Base-by-base conservation (phyloP, 2,113 vertebrate genomes). In the Aviceda subcristata region DNA sequence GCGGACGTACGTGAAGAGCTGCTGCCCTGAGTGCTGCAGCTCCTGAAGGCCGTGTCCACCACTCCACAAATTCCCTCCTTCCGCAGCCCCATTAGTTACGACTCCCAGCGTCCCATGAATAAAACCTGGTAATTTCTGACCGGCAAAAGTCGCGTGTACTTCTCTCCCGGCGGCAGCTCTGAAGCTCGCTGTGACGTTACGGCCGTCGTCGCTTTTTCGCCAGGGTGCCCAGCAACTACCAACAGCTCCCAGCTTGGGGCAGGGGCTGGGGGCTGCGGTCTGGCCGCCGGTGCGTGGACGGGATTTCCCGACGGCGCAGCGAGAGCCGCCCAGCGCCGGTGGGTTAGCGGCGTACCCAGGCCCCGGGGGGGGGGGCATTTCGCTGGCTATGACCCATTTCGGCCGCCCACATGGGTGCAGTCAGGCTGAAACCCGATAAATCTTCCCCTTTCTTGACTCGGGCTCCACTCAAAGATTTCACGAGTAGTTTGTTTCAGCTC, bases 201-300 rank as follows among this genome's bases (percentile, higher is more conserved):
- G 4, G 1, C 0, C 16, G 3, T n/a, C 13, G 36, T 30, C 69
- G 11, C 39, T 34, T 43, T 8, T 29, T 20, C 30, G 19, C 4
- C 67, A 14, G 19, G 24, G 41, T 48, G 21, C 36, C 30, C 74
- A 13, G 20, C 32, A 64, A 32, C 22, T 62, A 24, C 27, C 50
- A 18, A 29, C 48, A 73, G 17, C 29, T 22, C 0, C 32, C 36
- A 24, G 30, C 45, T 66, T 16, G 45, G 23, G 5, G 71, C 11
- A 3, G 22, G 46, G 20, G 4, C 10, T 12, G 19, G 38, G 19
- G 39, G 7, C 46, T 11, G 74, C 10, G 21, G 24, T 5, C 16
- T 0, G 6, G 11, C 38, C 71, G 9, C 26, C 26, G 2, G 30
- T 5, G 16, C 8, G 0, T 6, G 68, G n/a, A 38, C 0, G 0